Conservation (phyloP, 2,113 vertebrate species). For the Sylvicapra grimmia region DNA sequence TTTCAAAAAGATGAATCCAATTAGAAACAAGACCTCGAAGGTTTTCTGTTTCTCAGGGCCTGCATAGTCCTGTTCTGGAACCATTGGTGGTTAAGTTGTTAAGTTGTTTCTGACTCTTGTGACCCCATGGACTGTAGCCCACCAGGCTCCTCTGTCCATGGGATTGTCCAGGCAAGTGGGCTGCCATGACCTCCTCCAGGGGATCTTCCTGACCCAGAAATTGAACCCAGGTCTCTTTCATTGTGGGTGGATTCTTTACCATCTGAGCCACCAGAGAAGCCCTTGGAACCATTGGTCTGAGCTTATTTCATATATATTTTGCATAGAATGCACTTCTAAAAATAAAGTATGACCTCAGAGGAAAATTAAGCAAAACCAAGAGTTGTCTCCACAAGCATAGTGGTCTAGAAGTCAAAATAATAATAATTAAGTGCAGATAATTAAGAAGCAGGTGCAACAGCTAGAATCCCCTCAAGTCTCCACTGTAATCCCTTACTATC, state of each 20-base stretch:
- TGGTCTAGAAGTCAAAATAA: slow-evolving; percentile 4
- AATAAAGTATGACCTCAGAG: slow-evolving; percentile 14
- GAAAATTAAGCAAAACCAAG: slow-evolving; percentile 16
- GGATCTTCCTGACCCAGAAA: not conserved
- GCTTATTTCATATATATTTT: not conserved
- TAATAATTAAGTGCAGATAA: not conserved
- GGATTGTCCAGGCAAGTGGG: not conserved
- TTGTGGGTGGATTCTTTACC: not conserved
- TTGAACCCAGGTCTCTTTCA: not conserved
- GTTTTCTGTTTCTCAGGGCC: not conserved
- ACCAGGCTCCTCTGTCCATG: not conserved
- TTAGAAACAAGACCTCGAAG: not conserved
- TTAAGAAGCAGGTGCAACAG: not conserved
- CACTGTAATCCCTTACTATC: not conserved
- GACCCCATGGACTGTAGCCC: not conserved
- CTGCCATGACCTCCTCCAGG: not conserved
- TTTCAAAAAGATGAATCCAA: not conserved
- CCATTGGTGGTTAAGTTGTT: not conserved
- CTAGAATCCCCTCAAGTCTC: not conserved
- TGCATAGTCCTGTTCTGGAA: not conserved
- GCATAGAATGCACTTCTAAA: slow-evolving; percentile 38
- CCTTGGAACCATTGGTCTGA: not conserved
- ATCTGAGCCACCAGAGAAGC: not conserved
- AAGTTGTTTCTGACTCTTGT: not conserved
- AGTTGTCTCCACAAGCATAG: not conserved